These are phyloP conservation scores for Ladona fulva DNA, from an alignment of 1,140 invertebrate species.

Conservation along the genomic window DNA sequence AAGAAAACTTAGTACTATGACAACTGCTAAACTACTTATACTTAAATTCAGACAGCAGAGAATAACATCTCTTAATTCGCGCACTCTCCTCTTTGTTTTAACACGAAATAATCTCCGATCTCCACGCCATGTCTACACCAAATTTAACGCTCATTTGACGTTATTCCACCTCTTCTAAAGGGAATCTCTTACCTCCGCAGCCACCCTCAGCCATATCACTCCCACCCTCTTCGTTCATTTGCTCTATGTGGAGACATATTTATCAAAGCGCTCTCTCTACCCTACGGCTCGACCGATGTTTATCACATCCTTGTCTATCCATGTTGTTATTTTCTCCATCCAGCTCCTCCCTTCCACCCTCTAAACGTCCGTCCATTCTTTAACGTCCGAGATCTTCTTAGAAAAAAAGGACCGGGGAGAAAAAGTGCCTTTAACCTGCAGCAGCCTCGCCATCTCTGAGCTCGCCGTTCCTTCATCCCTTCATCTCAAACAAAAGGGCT, in stretches of 20 bases:
- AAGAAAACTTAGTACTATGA: too few relatives aligned
- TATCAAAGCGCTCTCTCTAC: neutral
- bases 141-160: neutral
- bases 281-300: neutral
- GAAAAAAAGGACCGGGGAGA: neutral
- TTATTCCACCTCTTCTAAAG: neutral
- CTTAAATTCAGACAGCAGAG: too few relatives aligned
- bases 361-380: neutral
- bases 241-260: neutral
- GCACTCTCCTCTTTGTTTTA: too few relatives aligned
- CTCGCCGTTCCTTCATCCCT: neutral
- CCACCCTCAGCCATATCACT: neutral
- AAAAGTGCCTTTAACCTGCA: neutral
- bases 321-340: neutral
- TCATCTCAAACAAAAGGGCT: neutral
- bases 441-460: too few relatives aligned
- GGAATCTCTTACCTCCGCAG: neutral
- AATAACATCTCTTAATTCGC: too few relatives aligned
- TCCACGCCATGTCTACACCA: neutral
- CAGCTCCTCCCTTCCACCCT: neutral
- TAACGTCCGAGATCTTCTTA: neutral
- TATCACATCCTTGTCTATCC: neutral
- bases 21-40: too few relatives aligned
- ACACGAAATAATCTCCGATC: neutral
- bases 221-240: neutral